Percentiles rank a stretch among this genome's conserved stretches.
phyloP scores from a whole-genome alignment of 2,797 vertebrate species.

The Distichodus sexfasciatus region DNA sequence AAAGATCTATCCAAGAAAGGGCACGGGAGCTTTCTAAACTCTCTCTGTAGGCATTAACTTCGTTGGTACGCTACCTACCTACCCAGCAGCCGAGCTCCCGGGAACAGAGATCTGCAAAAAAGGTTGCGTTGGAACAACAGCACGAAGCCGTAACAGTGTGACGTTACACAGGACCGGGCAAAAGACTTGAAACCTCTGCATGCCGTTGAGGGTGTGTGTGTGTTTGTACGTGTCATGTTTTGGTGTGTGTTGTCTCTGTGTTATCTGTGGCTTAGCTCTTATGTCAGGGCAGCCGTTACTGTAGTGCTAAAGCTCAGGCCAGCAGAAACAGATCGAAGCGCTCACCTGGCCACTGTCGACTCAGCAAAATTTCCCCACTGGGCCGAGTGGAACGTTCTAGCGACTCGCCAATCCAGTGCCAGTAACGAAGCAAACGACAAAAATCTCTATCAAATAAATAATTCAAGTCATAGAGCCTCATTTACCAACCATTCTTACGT shows the following conservation, averaged over 20 bases:
- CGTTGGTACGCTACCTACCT: constrained; percentile 29
- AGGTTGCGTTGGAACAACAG: too few species aligned
- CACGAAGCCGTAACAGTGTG: neutral
- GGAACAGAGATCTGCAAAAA: constrained; percentile 11
- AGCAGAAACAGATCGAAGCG: constrained; percentile 60
- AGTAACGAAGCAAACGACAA: too few species aligned
- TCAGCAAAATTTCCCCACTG: constrained; percentile 44
- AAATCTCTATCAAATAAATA: too few species aligned
- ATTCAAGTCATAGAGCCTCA: too few species aligned
- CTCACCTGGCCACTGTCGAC: constrained; percentile 52
- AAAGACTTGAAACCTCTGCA: constrained; percentile 13
- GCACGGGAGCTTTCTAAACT: constrained; percentile 33
- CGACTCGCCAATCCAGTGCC: constrained; percentile 33
- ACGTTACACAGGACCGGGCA: constrained; percentile 18
- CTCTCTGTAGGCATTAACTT: constrained; percentile 24
- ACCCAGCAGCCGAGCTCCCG: neutral
- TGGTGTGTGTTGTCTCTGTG: constrained; percentile 15
- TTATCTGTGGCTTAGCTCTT: constrained; percentile 34
- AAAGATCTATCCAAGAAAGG: constrained; percentile 39
- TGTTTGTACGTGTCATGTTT: neutral
- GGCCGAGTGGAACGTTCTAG: constrained; percentile 25
- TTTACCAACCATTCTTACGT: too few species aligned
- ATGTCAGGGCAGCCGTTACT: constrained; percentile 27
- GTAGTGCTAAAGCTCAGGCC: constrained; percentile 43
- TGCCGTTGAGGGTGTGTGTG: too few species aligned